Evolutionary conservation across 2,797 vertebrate species (phyloP).

Genomic region (Pantherophis vulpinus): DNA sequence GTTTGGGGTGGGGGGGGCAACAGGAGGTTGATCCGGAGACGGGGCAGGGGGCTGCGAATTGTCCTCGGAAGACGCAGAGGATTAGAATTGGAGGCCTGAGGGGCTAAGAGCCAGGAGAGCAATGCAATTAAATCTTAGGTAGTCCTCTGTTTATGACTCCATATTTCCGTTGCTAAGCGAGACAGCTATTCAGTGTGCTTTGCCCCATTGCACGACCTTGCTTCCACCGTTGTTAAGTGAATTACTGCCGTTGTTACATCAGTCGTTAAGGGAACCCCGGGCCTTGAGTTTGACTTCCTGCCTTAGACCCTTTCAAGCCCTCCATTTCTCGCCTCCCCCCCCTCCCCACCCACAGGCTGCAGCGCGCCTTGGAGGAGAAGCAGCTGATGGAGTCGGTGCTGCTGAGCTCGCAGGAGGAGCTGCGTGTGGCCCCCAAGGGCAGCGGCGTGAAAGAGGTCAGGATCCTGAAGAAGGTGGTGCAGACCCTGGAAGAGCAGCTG

Average conservation of each 20-base stretch:
- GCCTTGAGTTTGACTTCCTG: too few species aligned
- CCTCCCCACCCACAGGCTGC: slow-evolving; percentile 67
- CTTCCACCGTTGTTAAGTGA: too few species aligned
- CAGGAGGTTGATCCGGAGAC: too few species aligned
- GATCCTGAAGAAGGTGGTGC: slow-evolving; percentile 75
- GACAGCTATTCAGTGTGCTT: too few species aligned
- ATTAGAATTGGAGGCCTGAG: fast-evolving
- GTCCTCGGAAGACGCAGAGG: not conserved
- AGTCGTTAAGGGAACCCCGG: too few species aligned
- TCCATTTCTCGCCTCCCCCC: too few species aligned
- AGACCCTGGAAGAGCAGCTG: slow-evolving; percentile 82
- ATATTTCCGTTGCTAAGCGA: too few species aligned
- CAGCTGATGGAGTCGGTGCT: slow-evolving; percentile 75
- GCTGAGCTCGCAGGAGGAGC: slow-evolving; percentile 72
- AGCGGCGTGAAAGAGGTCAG: slow-evolving; percentile 71
- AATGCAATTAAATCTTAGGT: not conserved
- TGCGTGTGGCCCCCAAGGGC: slow-evolving; percentile 44
- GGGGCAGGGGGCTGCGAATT: too few species aligned
- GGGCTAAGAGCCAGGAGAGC: not conserved
- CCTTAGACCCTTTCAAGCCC: too few species aligned
- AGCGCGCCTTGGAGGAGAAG: slow-evolving; percentile 79
- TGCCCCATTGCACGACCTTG: too few species aligned
- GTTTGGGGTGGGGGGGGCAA: fast-evolving
- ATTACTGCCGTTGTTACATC: too few species aligned
- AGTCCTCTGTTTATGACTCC: too few species aligned